Evolutionary conservation across 2,888 invertebrate genomes (phyloP).

Genomic region (Archips xylosteana): DNA sequence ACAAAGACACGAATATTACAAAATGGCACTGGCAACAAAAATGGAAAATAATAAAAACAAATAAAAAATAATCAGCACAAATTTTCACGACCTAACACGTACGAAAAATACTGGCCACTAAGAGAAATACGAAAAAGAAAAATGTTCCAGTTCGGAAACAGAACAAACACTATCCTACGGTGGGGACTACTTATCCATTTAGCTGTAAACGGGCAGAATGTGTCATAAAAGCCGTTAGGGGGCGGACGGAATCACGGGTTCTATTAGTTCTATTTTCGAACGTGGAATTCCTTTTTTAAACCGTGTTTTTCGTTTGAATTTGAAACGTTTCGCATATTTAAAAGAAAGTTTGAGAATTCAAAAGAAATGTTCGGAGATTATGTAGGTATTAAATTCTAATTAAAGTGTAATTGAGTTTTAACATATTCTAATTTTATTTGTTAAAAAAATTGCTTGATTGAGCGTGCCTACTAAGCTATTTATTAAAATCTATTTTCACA

Average conservation of each 20-base stretch:
- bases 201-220: conserved; percentile 55
- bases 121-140: conserved; percentile 17
- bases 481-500: too few relatives aligned
- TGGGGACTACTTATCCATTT: conserved; percentile 56
- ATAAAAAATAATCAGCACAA: conserved; percentile 6
- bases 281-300: conserved; percentile 26
- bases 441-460: not conserved
- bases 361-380: too few relatives aligned
- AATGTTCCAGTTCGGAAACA: conserved; percentile 24
- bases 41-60: not conserved
- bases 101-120: not conserved
- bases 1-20: not conserved
- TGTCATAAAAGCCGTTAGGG: conserved; percentile 56
- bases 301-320: conserved; percentile 26
- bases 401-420: too few relatives aligned
- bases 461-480: not conserved
- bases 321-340: not conserved
- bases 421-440: too few relatives aligned
- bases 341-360: too few relatives aligned
- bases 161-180: conserved; percentile 33
- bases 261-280: conserved; percentile 46
- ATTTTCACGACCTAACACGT: not conserved
- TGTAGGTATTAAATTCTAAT: too few relatives aligned
- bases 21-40: not conserved
- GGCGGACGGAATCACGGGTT: conserved; percentile 46